Conservation (phyloP, 2,113 vertebrate species). For the Athene noctua region DNA sequence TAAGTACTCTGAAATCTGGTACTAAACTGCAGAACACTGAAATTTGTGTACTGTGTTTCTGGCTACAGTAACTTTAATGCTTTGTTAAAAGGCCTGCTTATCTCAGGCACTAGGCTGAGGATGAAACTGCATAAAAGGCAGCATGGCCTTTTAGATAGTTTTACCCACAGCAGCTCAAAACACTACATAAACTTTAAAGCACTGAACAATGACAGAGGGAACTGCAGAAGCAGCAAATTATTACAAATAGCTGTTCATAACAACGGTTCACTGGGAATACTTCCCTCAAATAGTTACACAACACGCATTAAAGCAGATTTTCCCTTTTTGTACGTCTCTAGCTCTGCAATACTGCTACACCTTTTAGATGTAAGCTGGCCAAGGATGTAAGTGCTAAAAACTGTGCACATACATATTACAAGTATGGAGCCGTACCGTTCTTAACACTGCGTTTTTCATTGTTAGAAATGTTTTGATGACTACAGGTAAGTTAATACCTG, state of each 20-base stretch:
- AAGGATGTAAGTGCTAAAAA: not conserved
- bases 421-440: fast-evolving
- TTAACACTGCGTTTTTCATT: not conserved
- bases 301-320: not conserved
- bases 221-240: not conserved
- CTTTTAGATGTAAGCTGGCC: not conserved
- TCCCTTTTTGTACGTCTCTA: not conserved
- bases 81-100: not conserved
- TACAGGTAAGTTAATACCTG: not conserved
- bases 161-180: not conserved
- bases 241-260: not conserved
- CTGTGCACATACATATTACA: not conserved
- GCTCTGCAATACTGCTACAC: not conserved
- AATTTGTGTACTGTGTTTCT: not conserved
- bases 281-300: not conserved
- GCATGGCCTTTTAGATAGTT: not conserved
- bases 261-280: not conserved
- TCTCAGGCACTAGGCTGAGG: not conserved
- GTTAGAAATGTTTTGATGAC: not conserved
- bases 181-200: not conserved
- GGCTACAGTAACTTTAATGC: not conserved
- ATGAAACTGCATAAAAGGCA: not conserved
- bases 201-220: not conserved
- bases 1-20: not conserved
- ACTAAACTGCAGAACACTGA: not conserved